These are phyloP conservation scores for Acropora tenuis DNA, from an alignment of 64 coral and sea anemone species.

Conservation along the genomic window DNA sequence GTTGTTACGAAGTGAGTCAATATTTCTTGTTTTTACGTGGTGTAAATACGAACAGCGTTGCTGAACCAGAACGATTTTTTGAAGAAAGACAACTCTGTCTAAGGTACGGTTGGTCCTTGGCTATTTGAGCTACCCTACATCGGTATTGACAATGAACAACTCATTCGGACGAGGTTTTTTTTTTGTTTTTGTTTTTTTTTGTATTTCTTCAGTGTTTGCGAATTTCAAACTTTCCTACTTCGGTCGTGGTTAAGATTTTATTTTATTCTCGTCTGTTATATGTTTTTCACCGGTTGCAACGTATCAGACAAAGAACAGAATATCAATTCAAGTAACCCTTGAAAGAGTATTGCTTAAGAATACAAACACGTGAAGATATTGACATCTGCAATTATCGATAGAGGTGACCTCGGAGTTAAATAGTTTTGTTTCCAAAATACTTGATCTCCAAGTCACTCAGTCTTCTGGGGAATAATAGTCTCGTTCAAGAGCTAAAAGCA, in stretches of 20 bases:
- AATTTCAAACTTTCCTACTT: too few relatives aligned
- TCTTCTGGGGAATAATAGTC: neutral
- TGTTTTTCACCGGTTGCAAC: neutral
- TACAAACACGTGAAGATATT: slow-evolving; percentile 19
- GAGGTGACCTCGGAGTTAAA: slow-evolving; percentile 31
- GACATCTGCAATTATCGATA: slow-evolving; percentile 42
- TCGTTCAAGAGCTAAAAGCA: neutral
- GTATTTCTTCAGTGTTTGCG: too few relatives aligned
- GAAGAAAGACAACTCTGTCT: neutral
- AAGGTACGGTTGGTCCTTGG: too few relatives aligned
- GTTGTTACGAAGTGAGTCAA: neutral
- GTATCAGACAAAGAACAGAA: slow-evolving; percentile 30
- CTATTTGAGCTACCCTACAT: too few relatives aligned
- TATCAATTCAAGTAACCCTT: slow-evolving; percentile 32
- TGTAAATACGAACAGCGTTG: neutral
- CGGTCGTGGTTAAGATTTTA: neutral
- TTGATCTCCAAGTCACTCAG: neutral
- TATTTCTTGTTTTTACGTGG: slow-evolving; percentile 16
- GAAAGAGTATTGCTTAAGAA: slow-evolving; percentile 17
- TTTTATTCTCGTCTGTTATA: neutral
- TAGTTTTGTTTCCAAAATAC: slow-evolving; percentile 54
- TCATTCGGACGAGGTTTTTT: neutral
- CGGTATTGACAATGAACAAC: neutral
- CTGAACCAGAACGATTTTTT: neutral
- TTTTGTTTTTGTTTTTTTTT: neutral